Evolutionary conservation across 2,888 invertebrate species (phyloP).

Genomic region (Pycnomerus fuliginosus): DNA sequence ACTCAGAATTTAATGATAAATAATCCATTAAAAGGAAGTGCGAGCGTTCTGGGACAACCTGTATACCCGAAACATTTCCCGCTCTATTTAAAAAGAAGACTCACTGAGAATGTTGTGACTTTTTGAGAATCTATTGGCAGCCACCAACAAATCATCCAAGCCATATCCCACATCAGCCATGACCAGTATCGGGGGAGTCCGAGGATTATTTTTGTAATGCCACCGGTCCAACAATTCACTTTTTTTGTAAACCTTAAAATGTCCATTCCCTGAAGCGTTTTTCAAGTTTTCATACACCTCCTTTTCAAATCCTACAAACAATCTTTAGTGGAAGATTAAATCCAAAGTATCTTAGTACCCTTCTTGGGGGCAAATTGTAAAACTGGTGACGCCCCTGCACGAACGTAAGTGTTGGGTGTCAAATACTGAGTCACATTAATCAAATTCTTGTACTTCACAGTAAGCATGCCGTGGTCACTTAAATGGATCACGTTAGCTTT

Average conservation of each 20-base stretch:
- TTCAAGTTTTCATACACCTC: constrained; percentile 55
- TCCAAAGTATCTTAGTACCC: constrained; percentile 38
- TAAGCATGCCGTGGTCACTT: constrained; percentile 73
- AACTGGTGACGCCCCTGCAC: constrained; percentile 59
- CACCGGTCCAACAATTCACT: constrained; percentile 61
- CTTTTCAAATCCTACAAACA: constrained; percentile 51
- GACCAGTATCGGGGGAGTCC: constrained; percentile 63
- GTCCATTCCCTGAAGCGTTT: constrained; percentile 47
- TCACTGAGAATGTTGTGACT: constrained; percentile 55
- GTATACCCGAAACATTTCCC: too few species aligned
- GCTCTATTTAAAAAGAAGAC: too few species aligned
- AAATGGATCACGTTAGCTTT: constrained; percentile 66
- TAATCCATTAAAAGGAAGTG: too few species aligned
- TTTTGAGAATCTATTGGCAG: constrained; percentile 50
- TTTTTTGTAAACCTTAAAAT: constrained; percentile 61
- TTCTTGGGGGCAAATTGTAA: constrained; percentile 61
- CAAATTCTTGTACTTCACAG: constrained; percentile 56
- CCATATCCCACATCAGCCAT: constrained; percentile 64
- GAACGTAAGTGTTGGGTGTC: constrained; percentile 53
- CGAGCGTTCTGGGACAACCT: too few species aligned
- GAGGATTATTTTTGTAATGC: constrained; percentile 61
- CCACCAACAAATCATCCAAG: constrained; percentile 57
- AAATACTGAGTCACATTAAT: constrained; percentile 59
- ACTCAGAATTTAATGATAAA: too few species aligned
- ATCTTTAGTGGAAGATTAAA: neutral